Evolutionary conservation across 2,888 invertebrate species (phyloP), one percentile per base, ranked within the genome.

Genomic region (Ceriagrion tenellum): DNA sequence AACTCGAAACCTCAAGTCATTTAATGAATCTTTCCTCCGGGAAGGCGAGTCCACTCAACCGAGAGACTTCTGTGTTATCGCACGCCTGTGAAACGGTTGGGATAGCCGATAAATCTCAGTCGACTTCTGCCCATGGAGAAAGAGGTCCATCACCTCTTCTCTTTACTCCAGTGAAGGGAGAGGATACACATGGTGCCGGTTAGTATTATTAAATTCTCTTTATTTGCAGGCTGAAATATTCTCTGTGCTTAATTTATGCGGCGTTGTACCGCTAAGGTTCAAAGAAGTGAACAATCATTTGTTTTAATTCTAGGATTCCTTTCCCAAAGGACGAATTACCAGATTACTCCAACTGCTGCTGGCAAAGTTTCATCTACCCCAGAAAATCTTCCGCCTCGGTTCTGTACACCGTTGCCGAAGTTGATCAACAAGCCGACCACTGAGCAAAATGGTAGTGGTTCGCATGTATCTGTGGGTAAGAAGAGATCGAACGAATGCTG

Each of bases 81-180:
- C 35, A 12, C 6, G 13, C 35, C 16, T 8, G 18, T 81, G 30
- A 30, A 35, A 81, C 3, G 16, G 8, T 18, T 8, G 81, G 35
- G 16, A 13, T 81, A 35, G 16, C 23, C 13, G 18, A 0, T 30
- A 16, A 1, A 1, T 12, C 16, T 18, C 40, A 69, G 63, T 23
- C 91, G 40, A 40, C 40, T 26, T 91, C 20, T 30, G 30, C 63
- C 12, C 26, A 26, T 69, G 23, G 16, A 63, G 30, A 40, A 47
- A 55, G 40, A 18, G 40, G n/a, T 12, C 69, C 63, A n/a, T 93
- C 93, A 6, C 93, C 93, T 0, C 93, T 93, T 4, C 47, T 93
- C 26, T 93, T 93, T 40, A 93, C 93, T 2, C 93, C 93, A 16
- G 93, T 93, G 26, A 93, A 93, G 69, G 93, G 93, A 26, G 93